These are phyloP conservation scores for Brenthis daphne DNA, from an alignment of 2,888 invertebrate genomes.

Conservation along the genomic window DNA sequence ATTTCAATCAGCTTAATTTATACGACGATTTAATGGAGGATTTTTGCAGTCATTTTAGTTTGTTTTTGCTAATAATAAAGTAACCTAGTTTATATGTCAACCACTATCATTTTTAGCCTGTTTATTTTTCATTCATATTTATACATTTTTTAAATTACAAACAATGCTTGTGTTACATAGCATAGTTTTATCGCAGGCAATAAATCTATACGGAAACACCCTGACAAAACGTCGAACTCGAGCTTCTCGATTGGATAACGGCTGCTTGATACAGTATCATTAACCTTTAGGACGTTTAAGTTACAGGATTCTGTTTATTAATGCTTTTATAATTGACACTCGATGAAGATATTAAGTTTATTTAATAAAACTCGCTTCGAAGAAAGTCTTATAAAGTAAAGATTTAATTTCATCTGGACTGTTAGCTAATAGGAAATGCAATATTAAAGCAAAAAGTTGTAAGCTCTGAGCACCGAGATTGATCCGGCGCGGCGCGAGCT, in stretches of 20 bases:
- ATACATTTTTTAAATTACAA: too few species aligned
- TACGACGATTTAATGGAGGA: not conserved
- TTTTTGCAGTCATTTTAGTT: not conserved
- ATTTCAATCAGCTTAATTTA: constrained; percentile 17
- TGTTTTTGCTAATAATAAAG: not conserved
- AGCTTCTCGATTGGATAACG: constrained; percentile 23
- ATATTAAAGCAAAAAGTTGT: constrained; percentile 8
- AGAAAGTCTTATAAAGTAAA: too few species aligned
- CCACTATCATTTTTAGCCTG: too few species aligned
- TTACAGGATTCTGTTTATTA: not conserved
- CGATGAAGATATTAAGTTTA: too few species aligned
- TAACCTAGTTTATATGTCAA: too few species aligned
- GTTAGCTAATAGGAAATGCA: not conserved
- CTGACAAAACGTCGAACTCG: constrained; percentile 4
- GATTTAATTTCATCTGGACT: too few species aligned
- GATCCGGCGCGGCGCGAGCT: constrained; percentile 16
- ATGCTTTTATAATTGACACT: too few species aligned
- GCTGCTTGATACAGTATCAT: constrained; percentile 25
- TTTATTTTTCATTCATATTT: too few species aligned
- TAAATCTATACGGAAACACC: constrained; percentile 19
- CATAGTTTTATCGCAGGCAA: constrained; percentile 1
- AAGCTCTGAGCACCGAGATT: constrained; percentile 20
- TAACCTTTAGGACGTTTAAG: constrained; percentile 17
- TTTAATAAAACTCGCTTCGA: too few species aligned
- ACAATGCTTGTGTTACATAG: not conserved